Evolutionary conservation across 2,113 vertebrate genomes (phyloP).

Genomic region (Ramphastos sulfuratus): DNA sequence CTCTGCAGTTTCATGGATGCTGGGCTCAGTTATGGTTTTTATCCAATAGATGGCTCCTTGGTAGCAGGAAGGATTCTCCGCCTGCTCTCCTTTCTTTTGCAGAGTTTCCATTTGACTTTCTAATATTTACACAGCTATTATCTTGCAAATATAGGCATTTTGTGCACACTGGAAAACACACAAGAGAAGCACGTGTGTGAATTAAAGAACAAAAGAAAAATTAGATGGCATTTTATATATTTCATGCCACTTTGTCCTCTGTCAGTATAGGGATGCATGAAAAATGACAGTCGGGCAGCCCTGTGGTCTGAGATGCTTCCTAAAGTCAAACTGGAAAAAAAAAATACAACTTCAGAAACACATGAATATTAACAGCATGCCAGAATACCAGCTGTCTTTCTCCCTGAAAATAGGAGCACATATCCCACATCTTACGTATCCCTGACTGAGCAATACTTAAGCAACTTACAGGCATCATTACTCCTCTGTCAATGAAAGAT

Average conservation of each 20-base stretch:
- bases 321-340: neutral
- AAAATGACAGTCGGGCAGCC: neutral
- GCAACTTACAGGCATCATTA: slow-evolving; percentile 25
- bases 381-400: neutral
- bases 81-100: neutral
- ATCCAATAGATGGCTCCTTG: slow-evolving; percentile 68
- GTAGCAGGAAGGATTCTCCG: slow-evolving; percentile 59
- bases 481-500: neutral
- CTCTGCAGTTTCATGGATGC: neutral
- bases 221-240: slow-evolving; percentile 7
- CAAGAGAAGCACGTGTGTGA: neutral
- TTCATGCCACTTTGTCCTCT: neutral
- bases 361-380: neutral
- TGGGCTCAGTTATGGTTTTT: slow-evolving; percentile 48
- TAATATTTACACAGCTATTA: slow-evolving; percentile 55
- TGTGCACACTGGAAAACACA: slow-evolving; percentile 35
- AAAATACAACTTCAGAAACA: neutral
- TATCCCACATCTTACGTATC: neutral
- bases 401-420: neutral
- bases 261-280: neutral
- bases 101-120: slow-evolving; percentile 33
- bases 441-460: slow-evolving; percentile 33
- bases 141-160: slow-evolving; percentile 54
- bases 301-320: slow-evolving; percentile 8
- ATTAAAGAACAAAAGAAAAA: slow-evolving; percentile 45